phyloP scores from a whole-genome alignment of 1,140 invertebrate species.

The Megalopta genalis region DNA sequence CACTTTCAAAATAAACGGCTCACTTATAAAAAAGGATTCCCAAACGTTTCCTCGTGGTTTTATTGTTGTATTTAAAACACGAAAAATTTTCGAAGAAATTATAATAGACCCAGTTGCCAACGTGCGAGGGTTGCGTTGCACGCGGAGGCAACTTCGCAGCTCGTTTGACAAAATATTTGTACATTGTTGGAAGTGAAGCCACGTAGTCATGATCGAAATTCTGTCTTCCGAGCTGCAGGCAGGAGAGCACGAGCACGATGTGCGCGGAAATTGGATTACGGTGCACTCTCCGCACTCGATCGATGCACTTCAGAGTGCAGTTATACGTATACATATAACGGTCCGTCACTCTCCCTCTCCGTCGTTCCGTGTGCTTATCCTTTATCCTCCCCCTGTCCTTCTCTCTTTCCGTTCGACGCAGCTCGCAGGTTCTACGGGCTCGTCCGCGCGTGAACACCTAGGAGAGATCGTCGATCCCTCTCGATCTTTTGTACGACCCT shows the following conservation, averaged over 20 bases:
- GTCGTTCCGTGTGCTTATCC: neutral
- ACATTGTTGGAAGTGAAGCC: neutral
- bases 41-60: too few species aligned
- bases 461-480: slow-evolving; percentile 45
- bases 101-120: too few species aligned
- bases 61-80: too few species aligned
- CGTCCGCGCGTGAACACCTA: slow-evolving; percentile 50
- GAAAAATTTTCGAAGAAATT: too few species aligned
- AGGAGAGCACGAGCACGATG: slow-evolving; percentile 32
- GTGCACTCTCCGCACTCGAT: slow-evolving; percentile 46
- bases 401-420: neutral
- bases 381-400: neutral
- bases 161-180: too few species aligned
- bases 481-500: slow-evolving; percentile 47
- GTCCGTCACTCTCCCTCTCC: slow-evolving; percentile 49
- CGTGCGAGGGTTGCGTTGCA: too few species aligned
- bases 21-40: too few species aligned
- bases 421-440: slow-evolving; percentile 2
- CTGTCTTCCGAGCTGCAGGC: neutral
- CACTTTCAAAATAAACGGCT: too few species aligned
- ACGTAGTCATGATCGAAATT: neutral
- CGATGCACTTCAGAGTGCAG: slow-evolving; percentile 56
- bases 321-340: slow-evolving; percentile 56
- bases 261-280: slow-evolving; percentile 60
- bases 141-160: too few species aligned